Base-by-base conservation (phyloP, 1,140 invertebrate genomes). In the Tribolium castaneum region DNA sequence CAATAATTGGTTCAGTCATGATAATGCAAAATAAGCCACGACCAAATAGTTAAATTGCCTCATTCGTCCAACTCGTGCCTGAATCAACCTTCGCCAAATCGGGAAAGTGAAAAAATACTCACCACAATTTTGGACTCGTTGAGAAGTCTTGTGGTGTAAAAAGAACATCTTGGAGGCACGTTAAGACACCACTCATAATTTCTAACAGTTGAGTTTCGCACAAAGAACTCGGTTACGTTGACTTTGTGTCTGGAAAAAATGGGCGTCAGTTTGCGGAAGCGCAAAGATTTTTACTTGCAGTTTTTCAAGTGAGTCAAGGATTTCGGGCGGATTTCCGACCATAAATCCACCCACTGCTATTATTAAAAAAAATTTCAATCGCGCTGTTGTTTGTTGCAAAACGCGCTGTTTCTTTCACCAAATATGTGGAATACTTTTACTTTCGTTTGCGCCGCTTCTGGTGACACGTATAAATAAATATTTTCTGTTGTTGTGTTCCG, bases 121-220 rank as follows among this genome's bases (percentile, higher is more conserved):
- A 85, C 83, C 10, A 80, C 71, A 75, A 80, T 80, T 72, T 72
- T 54, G 7, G 79, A 62, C 16, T 80, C 80, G 34, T 80, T 81
- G 9, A 83, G 51, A 3, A 62, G 3, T 54, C 91, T 91, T 12
- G 89, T 90, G 72, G 87, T 89, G 78, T 90, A 91, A 72, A 87
- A 88, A n/a, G 90, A 90, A 80, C 93, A 94, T 49, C 92, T 87
- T 7, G 92, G 92, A 7, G 92, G 92, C 80, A 93, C 89, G 75
- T 90, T 87, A 78, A 93, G 86, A 82, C 93, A 94, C 93, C 93
- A 94, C 73, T 89, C 89, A 83, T 91, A 91, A 0, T 90, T 90
- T 34, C 90, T 88, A 12, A 93, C 89, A 1, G 90, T 89, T 79
- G 92, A 90, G 25, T 92, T 92, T 59, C 90, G 90, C 12, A 87